phyloP scores from a whole-genome alignment of 1,140 invertebrate species.

The Drosophila mayri region DNA sequence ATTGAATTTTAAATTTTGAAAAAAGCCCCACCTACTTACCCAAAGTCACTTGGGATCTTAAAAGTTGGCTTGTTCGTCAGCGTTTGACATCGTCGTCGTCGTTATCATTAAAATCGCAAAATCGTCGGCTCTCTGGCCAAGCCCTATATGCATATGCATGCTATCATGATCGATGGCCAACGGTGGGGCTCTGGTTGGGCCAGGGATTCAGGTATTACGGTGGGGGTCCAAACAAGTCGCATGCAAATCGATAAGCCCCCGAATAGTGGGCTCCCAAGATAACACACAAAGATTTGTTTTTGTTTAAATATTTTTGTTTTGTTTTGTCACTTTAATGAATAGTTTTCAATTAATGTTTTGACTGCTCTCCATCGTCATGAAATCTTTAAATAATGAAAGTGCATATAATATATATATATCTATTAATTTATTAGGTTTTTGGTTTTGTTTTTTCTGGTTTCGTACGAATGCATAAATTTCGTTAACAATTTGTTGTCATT shows the following conservation, averaged over 20 bases:
- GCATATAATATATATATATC: conserved; percentile 71
- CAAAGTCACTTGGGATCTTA: background rate
- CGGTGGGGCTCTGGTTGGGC: conserved; percentile 30
- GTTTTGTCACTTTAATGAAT: conserved; percentile 79
- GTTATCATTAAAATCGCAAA: conserved; percentile 13
- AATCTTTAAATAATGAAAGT: conserved; percentile 78
- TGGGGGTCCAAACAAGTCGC: conserved; percentile 23
- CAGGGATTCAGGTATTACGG: conserved; percentile 27
- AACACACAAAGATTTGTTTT: conserved; percentile 28
- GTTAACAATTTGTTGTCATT: conserved; percentile 67
- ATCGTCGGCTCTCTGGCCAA: conserved; percentile 1
- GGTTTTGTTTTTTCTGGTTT: conserved; percentile 28
- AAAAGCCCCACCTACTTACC: background rate
- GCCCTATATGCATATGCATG: conserved; percentile 43
- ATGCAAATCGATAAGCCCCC: conserved; percentile 30
- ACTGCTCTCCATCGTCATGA: conserved; percentile 45
- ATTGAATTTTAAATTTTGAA: no score
- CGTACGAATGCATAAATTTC: conserved; percentile 59
- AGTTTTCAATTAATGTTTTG: conserved; percentile 73
- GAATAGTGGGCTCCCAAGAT: conserved; percentile 19
- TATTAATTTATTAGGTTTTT: conserved; percentile 46
- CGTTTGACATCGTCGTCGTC: conserved; percentile 6
- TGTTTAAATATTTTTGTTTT: conserved; percentile 63
- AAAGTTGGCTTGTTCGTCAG: background rate
- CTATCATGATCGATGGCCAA: conserved; percentile 55